Conservation (phyloP, 2,888 invertebrate species). For the Podotricha telesiphe region DNA sequence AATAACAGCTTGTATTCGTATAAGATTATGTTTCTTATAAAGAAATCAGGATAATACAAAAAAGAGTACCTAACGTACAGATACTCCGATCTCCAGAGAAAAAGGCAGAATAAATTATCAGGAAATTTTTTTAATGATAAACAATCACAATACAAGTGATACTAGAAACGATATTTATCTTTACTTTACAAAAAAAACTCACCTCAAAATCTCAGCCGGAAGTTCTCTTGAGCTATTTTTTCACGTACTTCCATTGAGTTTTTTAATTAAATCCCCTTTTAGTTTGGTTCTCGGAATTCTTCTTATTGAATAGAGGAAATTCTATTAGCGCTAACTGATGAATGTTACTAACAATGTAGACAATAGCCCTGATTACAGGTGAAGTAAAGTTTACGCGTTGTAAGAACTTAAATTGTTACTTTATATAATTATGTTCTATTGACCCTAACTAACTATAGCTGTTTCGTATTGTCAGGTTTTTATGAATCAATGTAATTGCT, state of each 20-base stretch:
- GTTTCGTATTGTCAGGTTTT: too few relatives aligned
- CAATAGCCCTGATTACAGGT: conserved; percentile 16
- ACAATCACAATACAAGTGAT: too few relatives aligned
- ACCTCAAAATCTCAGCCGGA: conserved; percentile 12
- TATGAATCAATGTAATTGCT: too few relatives aligned
- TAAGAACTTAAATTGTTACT: neutral
- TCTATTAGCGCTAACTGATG: conserved; percentile 31
- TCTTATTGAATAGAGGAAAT: conserved; percentile 23
- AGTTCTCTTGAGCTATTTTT: conserved; percentile 14
- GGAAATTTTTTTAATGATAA: too few relatives aligned
- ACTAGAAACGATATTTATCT: neutral
- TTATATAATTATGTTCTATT: too few relatives aligned
- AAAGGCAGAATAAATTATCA: too few relatives aligned
- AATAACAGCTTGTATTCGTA: too few relatives aligned
- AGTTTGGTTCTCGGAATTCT: conserved; percentile 22
- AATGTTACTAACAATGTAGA: conserved; percentile 23
- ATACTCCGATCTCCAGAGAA: too few relatives aligned
- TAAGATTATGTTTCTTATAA: too few relatives aligned
- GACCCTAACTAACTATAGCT: too few relatives aligned
- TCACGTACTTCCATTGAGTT: conserved; percentile 24
- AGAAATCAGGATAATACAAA: too few relatives aligned
- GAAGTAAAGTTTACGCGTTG: neutral
- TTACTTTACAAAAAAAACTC: neutral
- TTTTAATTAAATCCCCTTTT: conserved; percentile 38
- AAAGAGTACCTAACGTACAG: too few relatives aligned